These are phyloP conservation scores for Spea hammondii DNA, from an alignment of 2,797 vertebrate genomes.

Conservation along the genomic window DNA sequence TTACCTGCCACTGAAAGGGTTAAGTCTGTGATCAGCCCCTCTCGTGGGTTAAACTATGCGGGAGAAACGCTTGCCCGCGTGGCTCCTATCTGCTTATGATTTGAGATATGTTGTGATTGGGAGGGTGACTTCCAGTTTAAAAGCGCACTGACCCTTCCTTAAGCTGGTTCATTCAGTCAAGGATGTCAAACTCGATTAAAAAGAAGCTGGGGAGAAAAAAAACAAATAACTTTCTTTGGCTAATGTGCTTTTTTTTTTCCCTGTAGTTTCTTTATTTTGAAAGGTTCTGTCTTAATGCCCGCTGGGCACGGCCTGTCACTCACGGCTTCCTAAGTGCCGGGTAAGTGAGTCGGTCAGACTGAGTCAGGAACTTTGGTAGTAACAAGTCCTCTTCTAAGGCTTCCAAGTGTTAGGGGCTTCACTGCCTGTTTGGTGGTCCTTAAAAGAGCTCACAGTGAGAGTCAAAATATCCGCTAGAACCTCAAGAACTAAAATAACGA, in stretches of 20 bases:
- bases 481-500: too few relatives aligned
- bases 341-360: conserved; percentile 60
- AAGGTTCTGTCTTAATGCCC: conserved; percentile 58
- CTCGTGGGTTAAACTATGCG: too few relatives aligned
- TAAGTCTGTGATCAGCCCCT: too few relatives aligned
- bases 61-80: too few relatives aligned
- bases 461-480: too few relatives aligned
- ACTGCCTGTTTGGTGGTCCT: neutral
- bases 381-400: conserved; percentile 58
- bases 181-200: conserved; percentile 58
- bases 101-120: neutral
- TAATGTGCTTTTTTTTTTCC: conserved; percentile 59
- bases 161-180: conserved; percentile 70
- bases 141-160: conserved; percentile 61
- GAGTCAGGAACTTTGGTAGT: conserved; percentile 59
- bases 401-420: neutral
- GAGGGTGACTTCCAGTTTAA: neutral
- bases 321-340: conserved; percentile 58
- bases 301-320: conserved; percentile 61
- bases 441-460: neutral
- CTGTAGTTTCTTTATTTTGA: conserved; percentile 42
- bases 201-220: conserved; percentile 53
- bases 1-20: too few relatives aligned
- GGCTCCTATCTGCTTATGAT: neutral
- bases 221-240: conserved; percentile 60